A percentile compares a stretch with the other conserved stretches of the same genome.
These are phyloP conservation scores for Arrhopalites spinosus DNA, from an alignment of 2,888 invertebrate species.

Conservation along the genomic window DNA sequence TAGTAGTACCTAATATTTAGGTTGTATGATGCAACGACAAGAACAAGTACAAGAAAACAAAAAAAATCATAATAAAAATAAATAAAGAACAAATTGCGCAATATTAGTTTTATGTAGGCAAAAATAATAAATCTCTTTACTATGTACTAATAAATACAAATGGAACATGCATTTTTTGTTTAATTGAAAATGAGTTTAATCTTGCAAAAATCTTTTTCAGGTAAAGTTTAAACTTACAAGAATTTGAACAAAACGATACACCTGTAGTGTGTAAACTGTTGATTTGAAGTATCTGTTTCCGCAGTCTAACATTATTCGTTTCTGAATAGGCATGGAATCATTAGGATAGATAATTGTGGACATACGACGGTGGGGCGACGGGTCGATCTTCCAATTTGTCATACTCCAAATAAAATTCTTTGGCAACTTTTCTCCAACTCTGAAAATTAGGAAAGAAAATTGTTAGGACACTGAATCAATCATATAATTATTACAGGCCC, in stretches of 20 bases:
- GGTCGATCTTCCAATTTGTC: conserved; percentile 96
- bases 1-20: too few relatives aligned
- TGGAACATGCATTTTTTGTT: conserved; percentile 5
- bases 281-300: conserved; percentile 36
- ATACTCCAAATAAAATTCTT: conserved; percentile 98
- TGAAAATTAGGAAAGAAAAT: neutral
- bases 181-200: conserved; percentile 42
- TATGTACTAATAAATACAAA: neutral
- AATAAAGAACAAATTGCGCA: too few relatives aligned
- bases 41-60: too few relatives aligned
- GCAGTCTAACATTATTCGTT: conserved; percentile 42
- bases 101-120: too few relatives aligned
- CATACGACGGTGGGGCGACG: conserved; percentile 68
- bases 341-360: conserved; percentile 59
- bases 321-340: conserved; percentile 40
- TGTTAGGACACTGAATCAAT: too few relatives aligned
- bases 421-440: conserved; percentile 98
- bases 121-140: too few relatives aligned
- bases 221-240: conserved; percentile 41
- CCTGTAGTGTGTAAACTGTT: conserved; percentile 39
- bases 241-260: conserved; percentile 43
- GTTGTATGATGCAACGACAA: too few relatives aligned
- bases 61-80: too few relatives aligned
- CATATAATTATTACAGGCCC: too few relatives aligned
- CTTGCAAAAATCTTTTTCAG: conserved; percentile 41